Base-by-base conservation (phyloP, 2,888 invertebrate species). In the Pandemis corylana region DNA sequence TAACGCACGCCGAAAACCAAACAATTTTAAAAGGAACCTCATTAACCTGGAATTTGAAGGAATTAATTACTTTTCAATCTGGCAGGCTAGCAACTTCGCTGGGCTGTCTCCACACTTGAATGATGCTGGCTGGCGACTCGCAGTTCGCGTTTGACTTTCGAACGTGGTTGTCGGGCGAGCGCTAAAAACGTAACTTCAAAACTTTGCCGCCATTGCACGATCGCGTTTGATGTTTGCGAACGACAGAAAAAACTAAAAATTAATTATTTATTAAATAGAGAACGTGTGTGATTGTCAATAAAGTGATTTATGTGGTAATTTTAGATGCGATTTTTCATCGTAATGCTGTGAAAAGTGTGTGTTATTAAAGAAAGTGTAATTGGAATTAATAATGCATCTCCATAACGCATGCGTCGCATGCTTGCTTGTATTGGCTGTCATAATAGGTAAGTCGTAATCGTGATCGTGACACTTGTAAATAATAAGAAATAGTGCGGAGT, bases 101-200 rank as follows among this genome's bases (percentile, higher is more conserved):
- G 80, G 84, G 78, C 80, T 84, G 83, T 81, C 84, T 74, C 87
- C 87, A 87, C 89, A 89, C 88, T 86, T 88, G 88, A 87, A 82
- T 86, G 76, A 73, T 78, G 81, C 81, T 85, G 86, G 88, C 88
- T 89, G 85, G 82, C 78, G 78, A 77, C 81, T 80, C 85, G 85
- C 92, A 93, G 92, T 93, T 85, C 80, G 85, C 89, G 91, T 89
- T 90, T 90, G 92, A 90, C 93, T 93, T 91, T 93, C 93, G 89
- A 90, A 90, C 89, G 89, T 76, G 85, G 80, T 84, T 82, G 85
- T 79, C 81, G 85, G 85, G 81, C 82, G 87, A 84, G 83, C 85
- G 89, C 84, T 82, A 82, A 79, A 83, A 79, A 79, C 68, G 66
- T 68, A 78, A 41, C 79, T 80, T 82, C 81, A 82, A 82, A 84